A percentile compares a stretch with the other conserved stretches of the same genome.
phyloP scores from a whole-genome alignment of 2,113 vertebrate genomes.

The Tupaia tana region DNA sequence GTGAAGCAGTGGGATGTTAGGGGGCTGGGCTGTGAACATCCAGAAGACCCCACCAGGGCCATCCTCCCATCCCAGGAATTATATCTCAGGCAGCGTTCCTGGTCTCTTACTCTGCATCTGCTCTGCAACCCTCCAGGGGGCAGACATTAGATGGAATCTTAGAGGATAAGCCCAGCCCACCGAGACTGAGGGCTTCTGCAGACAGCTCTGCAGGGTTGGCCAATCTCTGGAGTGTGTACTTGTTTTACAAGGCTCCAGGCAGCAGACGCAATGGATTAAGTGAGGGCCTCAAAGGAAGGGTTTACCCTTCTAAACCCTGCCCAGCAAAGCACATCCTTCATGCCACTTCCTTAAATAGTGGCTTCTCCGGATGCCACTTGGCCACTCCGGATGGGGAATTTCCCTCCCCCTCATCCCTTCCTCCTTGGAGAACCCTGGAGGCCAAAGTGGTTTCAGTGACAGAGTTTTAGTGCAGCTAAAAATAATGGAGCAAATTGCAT shows the following conservation, averaged over 20 bases:
- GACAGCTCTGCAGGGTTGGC: neutral
- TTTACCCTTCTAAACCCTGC: neutral
- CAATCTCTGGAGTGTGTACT: neutral
- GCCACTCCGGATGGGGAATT: neutral
- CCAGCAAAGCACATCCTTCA: neutral
- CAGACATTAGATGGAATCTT: neutral
- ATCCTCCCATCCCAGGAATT: neutral
- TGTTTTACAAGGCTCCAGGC: neutral
- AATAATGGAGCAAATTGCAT: constrained; percentile 20
- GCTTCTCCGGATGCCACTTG: neutral
- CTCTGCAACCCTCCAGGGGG: neutral
- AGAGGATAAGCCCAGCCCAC: neutral
- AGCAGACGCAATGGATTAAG: neutral
- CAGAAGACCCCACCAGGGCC: neutral
- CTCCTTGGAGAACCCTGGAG: neutral
- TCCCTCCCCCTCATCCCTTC: neutral
- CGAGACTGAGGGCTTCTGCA: neutral
- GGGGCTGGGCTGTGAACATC: fast-evolving
- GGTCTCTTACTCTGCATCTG: fast-evolving
- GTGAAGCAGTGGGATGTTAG: fast-evolving
- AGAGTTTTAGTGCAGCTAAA: constrained; percentile 54
- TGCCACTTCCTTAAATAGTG: fast-evolving
- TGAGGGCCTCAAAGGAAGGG: neutral
- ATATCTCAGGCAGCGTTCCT: no score
- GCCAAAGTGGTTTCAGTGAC: constrained; percentile 20